These are phyloP conservation scores for Amphipyra tragopoginis DNA, from an alignment of 2,888 invertebrate genomes.

Conservation along the genomic window DNA sequence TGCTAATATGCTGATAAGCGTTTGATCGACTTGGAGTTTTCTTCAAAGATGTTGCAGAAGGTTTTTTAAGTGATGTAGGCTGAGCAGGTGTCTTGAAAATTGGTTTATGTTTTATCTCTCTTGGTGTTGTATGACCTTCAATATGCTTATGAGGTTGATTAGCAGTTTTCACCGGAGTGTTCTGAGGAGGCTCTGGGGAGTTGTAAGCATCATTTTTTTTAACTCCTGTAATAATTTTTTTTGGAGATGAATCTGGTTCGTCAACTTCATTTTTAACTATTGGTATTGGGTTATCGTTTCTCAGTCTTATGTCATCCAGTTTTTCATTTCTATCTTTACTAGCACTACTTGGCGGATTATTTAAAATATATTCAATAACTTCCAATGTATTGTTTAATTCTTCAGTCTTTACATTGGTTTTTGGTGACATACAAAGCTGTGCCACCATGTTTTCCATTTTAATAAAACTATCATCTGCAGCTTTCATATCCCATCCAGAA, in stretches of 20 bases:
- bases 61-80: conserved; percentile 63
- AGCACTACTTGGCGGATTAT: conserved; percentile 63
- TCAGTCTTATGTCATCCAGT: conserved; percentile 9
- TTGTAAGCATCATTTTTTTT: conserved; percentile 15
- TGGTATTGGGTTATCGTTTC: conserved; percentile 7
- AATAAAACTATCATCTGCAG: conserved; percentile 75
- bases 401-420: conserved; percentile 49
- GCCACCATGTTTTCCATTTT: conserved; percentile 73
- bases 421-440: conserved; percentile 61
- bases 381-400: conserved; percentile 76
- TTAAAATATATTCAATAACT: conserved; percentile 74
- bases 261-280: conserved; percentile 18
- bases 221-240: conserved; percentile 14
- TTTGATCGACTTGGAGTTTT: conserved; percentile 68
- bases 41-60: conserved; percentile 60
- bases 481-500: conserved; percentile 56
- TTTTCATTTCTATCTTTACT: conserved; percentile 19
- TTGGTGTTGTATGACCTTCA: conserved; percentile 48
- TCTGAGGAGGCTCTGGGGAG: conserved; percentile 36
- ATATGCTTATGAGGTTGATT: conserved; percentile 34
- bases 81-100: conserved; percentile 73
- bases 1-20: conserved; percentile 75
- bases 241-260: conserved; percentile 17
- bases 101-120: conserved; percentile 49
- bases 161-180: conserved; percentile 61